Conservation (phyloP, 1,140 invertebrate genomes). For the Caerostris extrusa region DNA sequence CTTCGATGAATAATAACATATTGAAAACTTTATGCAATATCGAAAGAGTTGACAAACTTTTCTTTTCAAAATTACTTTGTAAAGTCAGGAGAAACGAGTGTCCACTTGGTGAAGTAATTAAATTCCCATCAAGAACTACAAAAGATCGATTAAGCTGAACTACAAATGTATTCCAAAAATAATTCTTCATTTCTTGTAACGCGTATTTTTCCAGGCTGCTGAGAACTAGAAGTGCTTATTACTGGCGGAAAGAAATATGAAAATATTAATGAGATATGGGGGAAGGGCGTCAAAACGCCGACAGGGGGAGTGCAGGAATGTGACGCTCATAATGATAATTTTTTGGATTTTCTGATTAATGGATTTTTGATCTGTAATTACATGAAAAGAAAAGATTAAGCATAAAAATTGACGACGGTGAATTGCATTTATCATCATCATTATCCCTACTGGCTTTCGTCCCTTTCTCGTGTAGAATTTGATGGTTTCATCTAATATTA, state of each 20-base stretch:
- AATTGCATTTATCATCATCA: slow-evolving; percentile 32
- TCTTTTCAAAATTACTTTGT: slow-evolving; percentile 19
- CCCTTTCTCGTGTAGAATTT: not conserved
- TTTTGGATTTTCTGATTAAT: slow-evolving; percentile 51
- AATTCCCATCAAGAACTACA: slow-evolving; percentile 49
- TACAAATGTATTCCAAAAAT: slow-evolving; percentile 51
- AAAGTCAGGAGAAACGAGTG: slow-evolving; percentile 37
- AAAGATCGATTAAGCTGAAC: slow-evolving; percentile 35
- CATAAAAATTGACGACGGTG: slow-evolving; percentile 29
- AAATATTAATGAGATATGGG: slow-evolving; percentile 37
- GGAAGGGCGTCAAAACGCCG: slow-evolving; percentile 5
- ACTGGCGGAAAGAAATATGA: slow-evolving; percentile 7
- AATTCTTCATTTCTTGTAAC: slow-evolving; percentile 42
- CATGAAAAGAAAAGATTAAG: slow-evolving; percentile 29
- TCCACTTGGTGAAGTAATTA: slow-evolving; percentile 61
- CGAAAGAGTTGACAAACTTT: slow-evolving; percentile 42
- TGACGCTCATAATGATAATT: slow-evolving; percentile 27
- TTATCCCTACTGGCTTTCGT: slow-evolving; percentile 3
- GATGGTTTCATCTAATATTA: slow-evolving; percentile 33
- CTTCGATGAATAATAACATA: too few relatives aligned
- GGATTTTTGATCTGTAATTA: slow-evolving; percentile 49
- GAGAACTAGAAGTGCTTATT: slow-evolving; percentile 28
- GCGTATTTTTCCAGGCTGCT: slow-evolving; percentile 15
- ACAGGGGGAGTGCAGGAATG: slow-evolving; percentile 12
- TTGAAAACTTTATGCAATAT: slow-evolving; percentile 11